phyloP scores from a whole-genome alignment of 2,113 vertebrate species.

The Bombycilla garrulus region DNA sequence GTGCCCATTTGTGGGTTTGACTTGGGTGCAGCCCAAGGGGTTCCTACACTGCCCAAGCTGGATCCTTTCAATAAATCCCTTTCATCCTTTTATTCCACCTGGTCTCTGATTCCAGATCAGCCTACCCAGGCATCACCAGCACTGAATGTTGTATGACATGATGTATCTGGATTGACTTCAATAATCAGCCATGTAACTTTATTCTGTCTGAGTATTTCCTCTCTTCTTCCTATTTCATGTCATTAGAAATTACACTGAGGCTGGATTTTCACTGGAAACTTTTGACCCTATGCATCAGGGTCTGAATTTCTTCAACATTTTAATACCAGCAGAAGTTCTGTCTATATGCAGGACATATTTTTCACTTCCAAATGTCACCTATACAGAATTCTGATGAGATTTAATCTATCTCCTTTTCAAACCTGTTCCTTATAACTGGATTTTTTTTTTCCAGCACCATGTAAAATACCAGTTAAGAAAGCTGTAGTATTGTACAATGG shows the following conservation, averaged over 20 bases:
- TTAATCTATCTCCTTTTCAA: neutral
- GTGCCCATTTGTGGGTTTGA: no score
- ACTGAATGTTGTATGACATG: neutral
- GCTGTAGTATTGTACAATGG: slow-evolving; percentile 82
- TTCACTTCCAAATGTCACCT: neutral
- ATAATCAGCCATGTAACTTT: neutral
- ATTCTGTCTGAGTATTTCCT: neutral
- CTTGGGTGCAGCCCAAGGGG: no score
- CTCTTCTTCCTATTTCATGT: neutral
- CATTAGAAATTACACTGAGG: neutral
- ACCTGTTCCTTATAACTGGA: neutral
- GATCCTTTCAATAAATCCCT: no score
- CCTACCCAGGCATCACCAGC: neutral
- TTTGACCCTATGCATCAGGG: neutral
- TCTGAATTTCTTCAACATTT: neutral
- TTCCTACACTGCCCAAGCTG: no score
- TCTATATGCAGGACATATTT: neutral
- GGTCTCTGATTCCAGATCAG: no score
- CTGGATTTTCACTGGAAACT: neutral
- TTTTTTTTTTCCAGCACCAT: slow-evolving; percentile 77
- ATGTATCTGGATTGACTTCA: neutral
- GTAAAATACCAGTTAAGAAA: slow-evolving; percentile 78
- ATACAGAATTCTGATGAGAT: neutral
- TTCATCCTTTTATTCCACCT: no score
- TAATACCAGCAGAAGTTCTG: neutral